phyloP scores from a whole-genome alignment of 2,888 invertebrate species.

The Mesoligia furuncula region DNA sequence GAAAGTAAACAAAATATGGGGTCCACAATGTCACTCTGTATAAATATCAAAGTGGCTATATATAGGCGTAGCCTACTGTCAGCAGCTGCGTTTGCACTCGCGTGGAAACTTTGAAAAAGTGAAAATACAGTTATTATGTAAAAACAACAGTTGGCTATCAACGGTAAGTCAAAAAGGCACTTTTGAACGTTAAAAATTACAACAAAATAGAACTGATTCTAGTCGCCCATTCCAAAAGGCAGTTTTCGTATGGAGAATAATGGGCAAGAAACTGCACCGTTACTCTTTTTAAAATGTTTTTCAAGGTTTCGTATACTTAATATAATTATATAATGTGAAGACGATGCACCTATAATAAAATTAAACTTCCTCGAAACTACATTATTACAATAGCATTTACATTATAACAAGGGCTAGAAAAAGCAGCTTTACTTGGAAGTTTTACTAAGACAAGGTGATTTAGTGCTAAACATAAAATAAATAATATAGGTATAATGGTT shows the following conservation, averaged over 20 bases:
- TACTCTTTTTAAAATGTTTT: no score
- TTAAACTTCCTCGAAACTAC: background rate
- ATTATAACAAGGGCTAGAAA: background rate
- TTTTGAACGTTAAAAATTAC: no score
- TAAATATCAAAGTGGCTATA: background rate
- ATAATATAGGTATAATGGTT: background rate
- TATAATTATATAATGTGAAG: no score
- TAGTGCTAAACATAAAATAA: background rate
- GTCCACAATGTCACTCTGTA: background rate
- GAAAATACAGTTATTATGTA: background rate
- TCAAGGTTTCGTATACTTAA: no score
- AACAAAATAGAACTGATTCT: no score
- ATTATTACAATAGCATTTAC: no score
- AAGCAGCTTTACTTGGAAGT: background rate
- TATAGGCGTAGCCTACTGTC: background rate
- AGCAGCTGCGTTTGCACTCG: background rate
- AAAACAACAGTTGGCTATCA: background rate
- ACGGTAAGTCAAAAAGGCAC: no score
- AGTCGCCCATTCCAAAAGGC: no score
- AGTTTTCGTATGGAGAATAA: no score
- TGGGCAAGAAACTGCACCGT: no score
- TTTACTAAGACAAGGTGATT: background rate
- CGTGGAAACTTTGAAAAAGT: background rate
- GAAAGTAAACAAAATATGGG: background rate
- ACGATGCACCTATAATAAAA: no score